Base-by-base conservation (phyloP, 2,888 invertebrate species). In the Dendrolimus houi region DNA sequence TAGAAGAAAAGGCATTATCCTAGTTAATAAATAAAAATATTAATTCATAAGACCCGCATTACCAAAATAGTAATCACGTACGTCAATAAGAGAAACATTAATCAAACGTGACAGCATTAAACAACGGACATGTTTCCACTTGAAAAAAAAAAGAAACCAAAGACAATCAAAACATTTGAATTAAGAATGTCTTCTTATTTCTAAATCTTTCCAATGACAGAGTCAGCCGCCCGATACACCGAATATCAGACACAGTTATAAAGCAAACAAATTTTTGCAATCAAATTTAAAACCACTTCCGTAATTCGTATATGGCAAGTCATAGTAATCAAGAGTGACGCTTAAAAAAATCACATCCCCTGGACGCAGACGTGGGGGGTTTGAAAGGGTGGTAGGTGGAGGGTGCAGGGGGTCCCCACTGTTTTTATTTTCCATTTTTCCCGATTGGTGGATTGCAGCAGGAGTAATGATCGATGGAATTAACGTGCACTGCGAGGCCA, bases 401-500 rank as follows among this genome's bases (percentile, higher is more conserved):
- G 72, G 75, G 69, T 70, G 77, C 79, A 79, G 83, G 83, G 84
- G 82, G 85, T 75, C 70, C 80, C 73, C 79, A 74, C 67, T 87
- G 86, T 88, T 89, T 88, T 90, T 85, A 87, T 89, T 88, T 85
- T 47, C 47, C 47, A 47, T 47, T 47, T 67, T 87, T 83, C 85
- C 74, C 85, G 87, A 88, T 87, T 88, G 89, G 87, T 83, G 88
- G 88, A 87, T 87, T 88, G 88, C 89, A 88, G 78, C 81, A 78
- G 75, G 79, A 84, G 88, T 87, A 88, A 89, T 88, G 89, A 90
- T 89, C 89, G 88, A 89, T 90, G 85, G 87, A 85, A 88, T 88
- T 87, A 89, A 85, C 83, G 85, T 83, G 81, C 79, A 72, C 73
- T 70, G 70, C 73, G 75, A 81, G 81, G 79, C 83, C 82, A 81